A percentile compares a stretch with the other conserved stretches of the same genome.
Evolutionary conservation across 2,797 vertebrate genomes (phyloP).

Genomic region (Cuculus canorus): DNA sequence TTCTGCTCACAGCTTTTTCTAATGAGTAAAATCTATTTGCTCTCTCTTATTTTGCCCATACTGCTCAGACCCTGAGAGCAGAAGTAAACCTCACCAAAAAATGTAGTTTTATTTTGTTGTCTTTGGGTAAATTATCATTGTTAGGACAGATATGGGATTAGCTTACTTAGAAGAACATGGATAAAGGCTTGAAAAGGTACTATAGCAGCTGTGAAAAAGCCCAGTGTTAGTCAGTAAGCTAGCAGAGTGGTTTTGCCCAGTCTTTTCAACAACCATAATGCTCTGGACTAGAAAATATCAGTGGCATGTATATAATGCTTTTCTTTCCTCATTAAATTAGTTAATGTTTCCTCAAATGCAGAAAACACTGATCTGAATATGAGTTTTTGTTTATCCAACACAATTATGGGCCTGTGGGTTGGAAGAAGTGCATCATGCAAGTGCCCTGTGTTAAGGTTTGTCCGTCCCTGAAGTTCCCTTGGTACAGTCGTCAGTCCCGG

Average conservation of each 20-base stretch:
- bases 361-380: neutral
- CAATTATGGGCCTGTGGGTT: fast-evolving
- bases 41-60: neutral
- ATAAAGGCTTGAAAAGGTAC: neutral
- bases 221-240: neutral
- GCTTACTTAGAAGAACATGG: neutral
- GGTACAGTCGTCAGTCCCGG: neutral
- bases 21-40: neutral
- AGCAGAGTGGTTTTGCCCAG: neutral
- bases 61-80: neutral
- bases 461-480: fast-evolving
- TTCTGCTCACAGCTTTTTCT: neutral
- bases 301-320: neutral
- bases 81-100: neutral
- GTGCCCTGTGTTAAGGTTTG: neutral
- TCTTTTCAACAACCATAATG: neutral
- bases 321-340: neutral
- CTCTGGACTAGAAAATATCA: neutral
- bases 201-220: neutral
- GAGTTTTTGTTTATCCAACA: neutral
- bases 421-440: neutral
- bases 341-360: neutral
- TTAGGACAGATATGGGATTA: neutral
- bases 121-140: neutral
- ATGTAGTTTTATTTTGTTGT: neutral